These are phyloP conservation scores for Phrynocephalus versicolor DNA, from an alignment of 2,113 vertebrate genomes.

Conservation along the genomic window DNA sequence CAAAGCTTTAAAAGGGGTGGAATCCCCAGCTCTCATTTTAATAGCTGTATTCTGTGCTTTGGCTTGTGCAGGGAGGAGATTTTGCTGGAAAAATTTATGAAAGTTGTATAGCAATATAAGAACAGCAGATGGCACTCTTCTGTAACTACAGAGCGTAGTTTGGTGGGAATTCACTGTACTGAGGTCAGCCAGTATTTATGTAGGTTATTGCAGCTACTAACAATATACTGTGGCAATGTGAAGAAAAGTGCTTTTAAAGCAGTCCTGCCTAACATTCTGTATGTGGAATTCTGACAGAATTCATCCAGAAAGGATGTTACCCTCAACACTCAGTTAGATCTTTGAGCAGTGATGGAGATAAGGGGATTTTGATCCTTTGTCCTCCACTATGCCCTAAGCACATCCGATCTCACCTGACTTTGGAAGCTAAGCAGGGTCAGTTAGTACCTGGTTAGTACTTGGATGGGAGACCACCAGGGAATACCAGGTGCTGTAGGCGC, in stretches of 20 bases:
- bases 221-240: slow-evolving; percentile 4
- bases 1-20: neutral
- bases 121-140: slow-evolving; percentile 76
- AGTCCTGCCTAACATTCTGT: neutral
- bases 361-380: too few species aligned
- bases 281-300: too few species aligned
- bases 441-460: too few species aligned
- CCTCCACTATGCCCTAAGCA: too few species aligned
- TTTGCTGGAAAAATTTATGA: neutral
- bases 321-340: too few species aligned
- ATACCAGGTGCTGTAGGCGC: too few species aligned
- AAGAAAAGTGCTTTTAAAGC: slow-evolving; percentile 14
- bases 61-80: neutral
- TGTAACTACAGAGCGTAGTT: slow-evolving; percentile 53
- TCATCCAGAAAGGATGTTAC: neutral
- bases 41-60: neutral
- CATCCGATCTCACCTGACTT: too few species aligned
- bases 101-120: slow-evolving; percentile 25
- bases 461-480: too few species aligned
- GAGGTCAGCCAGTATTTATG: slow-evolving; percentile 9
- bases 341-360: too few species aligned
- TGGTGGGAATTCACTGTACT: neutral
- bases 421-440: too few species aligned
- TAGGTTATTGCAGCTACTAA: slow-evolving; percentile 27
- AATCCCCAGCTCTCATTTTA: neutral